These are phyloP conservation scores for Xiphorhynchus elegans DNA, from an alignment of 2,113 vertebrate genomes.

Conservation along the genomic window DNA sequence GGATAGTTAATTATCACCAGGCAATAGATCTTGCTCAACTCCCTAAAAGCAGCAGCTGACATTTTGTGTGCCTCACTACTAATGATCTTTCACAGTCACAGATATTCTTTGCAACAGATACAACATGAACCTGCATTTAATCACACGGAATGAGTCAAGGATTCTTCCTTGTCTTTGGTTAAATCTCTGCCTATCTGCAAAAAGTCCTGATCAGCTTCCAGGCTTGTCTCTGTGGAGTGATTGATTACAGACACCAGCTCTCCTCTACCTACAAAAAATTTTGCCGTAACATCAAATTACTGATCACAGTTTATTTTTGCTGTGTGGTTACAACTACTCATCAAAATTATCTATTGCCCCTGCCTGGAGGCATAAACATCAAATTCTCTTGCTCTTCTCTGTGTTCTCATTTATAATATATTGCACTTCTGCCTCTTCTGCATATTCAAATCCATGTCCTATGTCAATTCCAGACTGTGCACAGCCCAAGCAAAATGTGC, in stretches of 20 bases:
- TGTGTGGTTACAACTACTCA: not conserved
- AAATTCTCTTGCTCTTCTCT: not conserved
- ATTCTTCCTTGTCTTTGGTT: slow-evolving; percentile 13
- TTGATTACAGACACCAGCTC: slow-evolving; percentile 24
- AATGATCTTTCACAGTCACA: slow-evolving; percentile 15
- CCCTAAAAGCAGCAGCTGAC: slow-evolving; percentile 35
- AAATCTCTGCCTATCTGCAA: slow-evolving; percentile 27
- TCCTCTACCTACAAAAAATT: not conserved
- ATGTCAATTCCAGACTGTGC: not conserved
- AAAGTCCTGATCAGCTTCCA: not conserved
- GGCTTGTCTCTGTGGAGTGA: not conserved
- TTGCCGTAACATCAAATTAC: slow-evolving; percentile 3
- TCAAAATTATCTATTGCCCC: slow-evolving; percentile 25
- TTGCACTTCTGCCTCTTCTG: not conserved
- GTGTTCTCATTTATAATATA: not conserved
- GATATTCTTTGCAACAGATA: slow-evolving; percentile 29
- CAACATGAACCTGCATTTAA: slow-evolving; percentile 36
- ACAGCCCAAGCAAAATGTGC: not conserved
- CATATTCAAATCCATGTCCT: not conserved
- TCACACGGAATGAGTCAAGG: not conserved
- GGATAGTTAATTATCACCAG: slow-evolving; percentile 52
- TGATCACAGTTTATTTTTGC: slow-evolving; percentile 1
- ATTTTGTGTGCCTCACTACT: not conserved
- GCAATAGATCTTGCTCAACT: slow-evolving; percentile 52
- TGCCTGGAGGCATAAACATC: not conserved